phyloP scores from a whole-genome alignment of 1,140 invertebrate species.

The Caenorhabditis brenneri region DNA sequence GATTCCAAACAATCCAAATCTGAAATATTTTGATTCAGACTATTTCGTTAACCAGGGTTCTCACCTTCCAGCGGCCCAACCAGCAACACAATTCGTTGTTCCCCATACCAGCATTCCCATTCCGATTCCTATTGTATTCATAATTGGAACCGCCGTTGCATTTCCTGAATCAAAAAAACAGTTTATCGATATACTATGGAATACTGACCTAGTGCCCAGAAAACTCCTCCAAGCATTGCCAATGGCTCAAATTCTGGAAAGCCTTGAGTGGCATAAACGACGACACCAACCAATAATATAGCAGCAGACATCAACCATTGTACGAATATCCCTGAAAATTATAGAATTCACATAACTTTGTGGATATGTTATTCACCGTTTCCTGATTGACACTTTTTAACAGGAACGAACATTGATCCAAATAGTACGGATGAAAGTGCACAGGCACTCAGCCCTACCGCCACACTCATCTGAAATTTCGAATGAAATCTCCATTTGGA shows the following conservation, averaged over 20 bases:
- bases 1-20: conserved; percentile 72
- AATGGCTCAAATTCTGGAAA: conserved; percentile 61
- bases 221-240: conserved; percentile 62
- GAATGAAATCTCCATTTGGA: too few relatives aligned
- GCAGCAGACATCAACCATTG: conserved; percentile 63
- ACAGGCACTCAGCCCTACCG: conserved; percentile 52
- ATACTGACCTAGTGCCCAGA: conserved; percentile 60
- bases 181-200: neutral
- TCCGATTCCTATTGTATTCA: conserved; percentile 61
- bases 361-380: conserved; percentile 48
- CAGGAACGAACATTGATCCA: conserved; percentile 58
- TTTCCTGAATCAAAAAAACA: too few relatives aligned
- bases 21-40: conserved; percentile 41
- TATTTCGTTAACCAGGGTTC: too few relatives aligned
- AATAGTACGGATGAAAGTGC: conserved; percentile 57
- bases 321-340: conserved; percentile 62
- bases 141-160: conserved; percentile 56
- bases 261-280: conserved; percentile 50
- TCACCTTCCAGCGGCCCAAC: conserved; percentile 71
- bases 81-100: conserved; percentile 59
- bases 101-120: conserved; percentile 63
- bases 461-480: conserved; percentile 22
- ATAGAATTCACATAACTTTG: neutral
- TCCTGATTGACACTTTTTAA: conserved; percentile 55
- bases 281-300: conserved; percentile 57